Evolutionary conservation across 2,888 invertebrate genomes (phyloP).

Genomic region (Blastobasis lacticolella): DNA sequence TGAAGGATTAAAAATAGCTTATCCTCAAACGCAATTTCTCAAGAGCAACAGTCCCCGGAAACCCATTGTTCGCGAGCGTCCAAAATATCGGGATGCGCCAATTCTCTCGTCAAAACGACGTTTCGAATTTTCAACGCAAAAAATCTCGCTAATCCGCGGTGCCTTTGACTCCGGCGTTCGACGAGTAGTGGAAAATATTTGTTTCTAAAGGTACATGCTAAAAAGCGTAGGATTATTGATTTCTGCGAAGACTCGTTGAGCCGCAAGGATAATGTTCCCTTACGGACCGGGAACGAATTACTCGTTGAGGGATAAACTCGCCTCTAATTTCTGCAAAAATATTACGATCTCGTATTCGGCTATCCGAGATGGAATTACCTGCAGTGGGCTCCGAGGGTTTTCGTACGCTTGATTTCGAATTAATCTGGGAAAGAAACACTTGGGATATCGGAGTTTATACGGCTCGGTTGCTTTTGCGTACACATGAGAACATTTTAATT

Average conservation of each 20-base stretch:
- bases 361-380: constrained; percentile 52
- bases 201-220: constrained; percentile 56
- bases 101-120: constrained; percentile 61
- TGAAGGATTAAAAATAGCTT: constrained; percentile 15
- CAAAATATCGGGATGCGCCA: constrained; percentile 51
- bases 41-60: constrained; percentile 54
- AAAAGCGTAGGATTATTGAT: constrained; percentile 65
- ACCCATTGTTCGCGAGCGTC: constrained; percentile 50
- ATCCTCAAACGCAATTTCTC: constrained; percentile 47
- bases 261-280: constrained; percentile 61
- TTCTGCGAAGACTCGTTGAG: constrained; percentile 58
- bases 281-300: constrained; percentile 62
- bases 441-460: background rate
- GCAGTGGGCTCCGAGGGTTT: constrained; percentile 22
- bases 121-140: constrained; percentile 56
- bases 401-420: background rate
- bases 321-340: constrained; percentile 56
- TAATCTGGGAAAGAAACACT: background rate
- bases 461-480: background rate
- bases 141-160: constrained; percentile 67
- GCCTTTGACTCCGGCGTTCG: constrained; percentile 52
- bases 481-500: background rate
- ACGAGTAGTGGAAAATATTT: constrained; percentile 47
- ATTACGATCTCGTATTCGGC: constrained; percentile 42
- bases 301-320: constrained; percentile 65